Evolutionary conservation across 2,113 vertebrate species (phyloP), one percentile per base, ranked within the genome.

Genomic region (Eleginops maclovinus): DNA sequence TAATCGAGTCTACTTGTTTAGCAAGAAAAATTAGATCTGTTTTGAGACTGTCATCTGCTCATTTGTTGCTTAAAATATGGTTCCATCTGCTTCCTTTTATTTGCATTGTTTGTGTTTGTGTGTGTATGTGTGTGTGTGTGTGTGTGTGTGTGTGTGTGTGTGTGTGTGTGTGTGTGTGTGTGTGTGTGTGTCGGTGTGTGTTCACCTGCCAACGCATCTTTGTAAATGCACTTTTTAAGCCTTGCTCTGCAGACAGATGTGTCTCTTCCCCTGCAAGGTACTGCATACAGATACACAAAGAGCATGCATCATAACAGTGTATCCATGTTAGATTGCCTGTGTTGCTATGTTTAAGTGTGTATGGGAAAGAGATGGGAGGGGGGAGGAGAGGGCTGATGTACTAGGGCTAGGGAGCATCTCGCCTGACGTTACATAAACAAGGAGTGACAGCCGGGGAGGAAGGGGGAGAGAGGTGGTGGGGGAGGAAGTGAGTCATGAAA

Each of bases 361-460:
- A 16, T 22, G 55, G 8, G 26, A 47, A 36, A 11, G 60, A 66
- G 60, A 61, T 16, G 54, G 31, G 40, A 41, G 64, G 58, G 24
- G 49, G 74, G 31, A 24, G 75, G 70, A 60, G 72, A 72, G 31
- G 46, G n/a, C 71, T 46, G 77, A 74, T 75, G 68, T 47, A 63
- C 65, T 84, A 14, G 21, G 74, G 75, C 83, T 66, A 69, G 58
- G 85, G 64, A 81, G 82, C 75, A 70, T 79, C 68, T 73, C 21
- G 15, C 74, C 72, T 67, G 75, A 79, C 55, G 64, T 89, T 74
- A 82, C 82, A 68, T 74, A 72, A 90, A 91, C 51, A 75, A 83
- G 81, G 59, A 81, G 68, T 79, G 89, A 90, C 87, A 89, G 82
- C 73, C 22, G 2, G 66, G 55, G 19, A 64, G 14, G 81, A 47